Percentiles rank a stretch among this genome's conserved stretches.
Evolutionary conservation across 2,113 vertebrate species (phyloP).

Genomic region (Scomber colias): DNA sequence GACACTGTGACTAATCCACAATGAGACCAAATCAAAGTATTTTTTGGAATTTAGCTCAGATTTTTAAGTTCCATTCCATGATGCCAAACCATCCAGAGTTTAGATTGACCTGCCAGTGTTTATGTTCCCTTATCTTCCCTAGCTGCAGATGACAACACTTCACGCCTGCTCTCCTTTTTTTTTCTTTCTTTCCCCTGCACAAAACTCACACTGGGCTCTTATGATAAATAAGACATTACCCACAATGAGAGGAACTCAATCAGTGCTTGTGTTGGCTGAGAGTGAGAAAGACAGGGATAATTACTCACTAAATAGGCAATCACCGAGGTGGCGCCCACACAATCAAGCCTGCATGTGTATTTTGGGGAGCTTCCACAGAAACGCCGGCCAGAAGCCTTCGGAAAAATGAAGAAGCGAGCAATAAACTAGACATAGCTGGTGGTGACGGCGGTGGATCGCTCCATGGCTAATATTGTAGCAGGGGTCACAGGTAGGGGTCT

Average conservation of each 20-base stretch:
- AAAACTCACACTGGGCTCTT: slow-evolving; percentile 69
- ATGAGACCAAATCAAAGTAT: slow-evolving; percentile 18
- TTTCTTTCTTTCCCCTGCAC: slow-evolving; percentile 2
- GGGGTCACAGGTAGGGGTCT: slow-evolving; percentile 38
- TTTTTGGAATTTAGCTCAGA: slow-evolving; percentile 3
- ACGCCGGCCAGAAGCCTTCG: slow-evolving; percentile 46
- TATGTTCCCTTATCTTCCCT: slow-evolving; percentile 46
- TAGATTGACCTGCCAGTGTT: slow-evolving; percentile 26
- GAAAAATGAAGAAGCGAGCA: slow-evolving; percentile 32
- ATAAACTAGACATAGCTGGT: slow-evolving; percentile 12
- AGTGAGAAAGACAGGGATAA: slow-evolving; percentile 73
- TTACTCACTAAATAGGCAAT: slow-evolving; percentile 83
- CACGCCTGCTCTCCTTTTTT: slow-evolving; percentile 12
- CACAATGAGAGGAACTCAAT: slow-evolving; percentile 81
- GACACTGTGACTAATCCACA: not conserved
- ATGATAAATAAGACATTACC: slow-evolving; percentile 80
- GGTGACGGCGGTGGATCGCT: not conserved
- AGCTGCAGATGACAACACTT: slow-evolving; percentile 45
- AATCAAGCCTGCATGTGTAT: slow-evolving; percentile 75
- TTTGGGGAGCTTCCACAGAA: slow-evolving; percentile 69
- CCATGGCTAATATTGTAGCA: slow-evolving; percentile 1
- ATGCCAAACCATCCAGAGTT: slow-evolving; percentile 38
- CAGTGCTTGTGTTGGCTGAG: slow-evolving; percentile 74
- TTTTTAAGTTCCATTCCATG: not conserved
- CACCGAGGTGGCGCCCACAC: slow-evolving; percentile 74